Evolutionary conservation across 2,888 invertebrate genomes (phyloP).

Genomic region (Leptopterna dolabrata): DNA sequence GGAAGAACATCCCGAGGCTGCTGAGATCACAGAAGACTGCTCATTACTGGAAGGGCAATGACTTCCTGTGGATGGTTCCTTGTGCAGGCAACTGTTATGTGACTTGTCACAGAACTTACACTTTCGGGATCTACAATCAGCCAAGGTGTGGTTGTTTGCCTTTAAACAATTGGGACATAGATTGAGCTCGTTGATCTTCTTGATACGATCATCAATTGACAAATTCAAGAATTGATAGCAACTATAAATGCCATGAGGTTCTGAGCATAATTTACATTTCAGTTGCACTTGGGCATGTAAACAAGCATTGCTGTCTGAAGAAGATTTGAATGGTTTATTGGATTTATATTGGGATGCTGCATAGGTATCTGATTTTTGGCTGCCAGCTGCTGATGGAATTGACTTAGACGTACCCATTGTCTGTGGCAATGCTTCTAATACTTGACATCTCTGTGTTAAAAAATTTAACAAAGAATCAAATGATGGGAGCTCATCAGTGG

Average conservation of each 20-base stretch:
- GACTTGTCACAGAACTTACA: background rate
- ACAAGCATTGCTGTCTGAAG: too few relatives aligned
- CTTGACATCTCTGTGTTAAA: too few relatives aligned
- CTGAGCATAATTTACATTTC: background rate
- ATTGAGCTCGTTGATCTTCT: too few relatives aligned
- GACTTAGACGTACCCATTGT: background rate
- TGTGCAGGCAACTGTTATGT: conserved; percentile 10
- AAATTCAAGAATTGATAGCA: background rate
- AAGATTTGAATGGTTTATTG: background rate
- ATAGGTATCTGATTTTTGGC: too few relatives aligned
- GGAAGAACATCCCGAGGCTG: background rate
- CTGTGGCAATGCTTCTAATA: conserved; percentile 8
- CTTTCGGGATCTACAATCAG: background rate
- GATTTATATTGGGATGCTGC: background rate
- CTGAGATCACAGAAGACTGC: background rate
- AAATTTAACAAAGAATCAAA: too few relatives aligned
- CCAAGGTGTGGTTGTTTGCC: too few relatives aligned
- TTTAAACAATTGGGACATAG: too few relatives aligned
- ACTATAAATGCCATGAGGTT: background rate
- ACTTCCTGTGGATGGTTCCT: too few relatives aligned
- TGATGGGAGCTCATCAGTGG: conserved; percentile 1
- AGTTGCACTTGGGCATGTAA: too few relatives aligned
- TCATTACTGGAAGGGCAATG: background rate
- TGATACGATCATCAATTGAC: background rate
- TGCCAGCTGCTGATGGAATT: background rate